Evolutionary conservation across 2,113 vertebrate species (phyloP), one percentile per base, ranked within the genome.

Genomic region (Sterna hirundo): DNA sequence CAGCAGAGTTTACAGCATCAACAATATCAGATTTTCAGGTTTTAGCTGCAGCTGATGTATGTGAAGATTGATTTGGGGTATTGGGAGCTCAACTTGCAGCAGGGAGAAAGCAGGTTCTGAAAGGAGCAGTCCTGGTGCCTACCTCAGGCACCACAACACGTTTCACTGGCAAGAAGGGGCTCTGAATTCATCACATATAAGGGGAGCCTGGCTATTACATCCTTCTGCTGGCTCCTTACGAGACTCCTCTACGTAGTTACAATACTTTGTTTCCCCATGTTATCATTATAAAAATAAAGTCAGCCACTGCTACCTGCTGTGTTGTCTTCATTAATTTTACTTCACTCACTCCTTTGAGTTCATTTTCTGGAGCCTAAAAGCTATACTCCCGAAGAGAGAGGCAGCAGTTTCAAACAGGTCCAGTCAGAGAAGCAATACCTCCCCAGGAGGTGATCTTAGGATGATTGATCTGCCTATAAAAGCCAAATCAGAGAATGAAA

Each of bases 401-500:
- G 49, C 60, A 58, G 46, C 42, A 55, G 29, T 80, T 86, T 81
- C 76, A 70, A 62, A 70, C 19, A 88, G 60, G 64, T 92, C 51
- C 20, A 51, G 40, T 77, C 66, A 83, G 78, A 88, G 70, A 83
- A 81, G 51, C 60, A 71, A 12, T 66, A 27, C 27, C 9, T 91
- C 46, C 86, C 25, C 42, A 38, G 51, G 42, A 94, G 42, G 40
- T 81, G 51, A 71, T 94, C 20, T 42, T 57, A 9, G 17, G 18
- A 27, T 86, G 91, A 95, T 83, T 86, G 70, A 88, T 95, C 76
- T 95, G 80, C 64, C 51, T 95, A 62, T 75, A 92, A 96, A 95
- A 94, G 64, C 60, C 71, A 84, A 78, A 92, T 91, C 51, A 64
- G 80, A 94, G 51, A 95, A 91, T 60, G 69, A 96, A 92, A 57